Evolutionary conservation across 2,797 vertebrate genomes (phyloP).

Genomic region (Todus mexicanus): DNA sequence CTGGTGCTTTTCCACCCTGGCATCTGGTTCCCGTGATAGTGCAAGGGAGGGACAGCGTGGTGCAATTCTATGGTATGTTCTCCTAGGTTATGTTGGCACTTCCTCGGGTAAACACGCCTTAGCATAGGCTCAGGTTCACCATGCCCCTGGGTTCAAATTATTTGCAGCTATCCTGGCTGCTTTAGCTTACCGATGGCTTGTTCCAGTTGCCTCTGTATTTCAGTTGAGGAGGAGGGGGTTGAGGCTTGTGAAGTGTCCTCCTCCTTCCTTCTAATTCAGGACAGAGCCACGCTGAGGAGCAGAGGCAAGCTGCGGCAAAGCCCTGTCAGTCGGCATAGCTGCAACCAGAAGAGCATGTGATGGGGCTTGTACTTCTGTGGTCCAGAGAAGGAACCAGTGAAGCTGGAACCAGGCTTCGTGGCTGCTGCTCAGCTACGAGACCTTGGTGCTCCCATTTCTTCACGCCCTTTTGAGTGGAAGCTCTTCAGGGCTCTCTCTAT

Average conservation of each 20-base stretch:
- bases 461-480: not conserved
- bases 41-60: not conserved
- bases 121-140: not conserved
- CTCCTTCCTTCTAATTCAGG: not conserved
- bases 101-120: not conserved
- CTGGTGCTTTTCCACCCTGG: constrained; percentile 30
- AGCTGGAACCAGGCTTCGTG: not conserved
- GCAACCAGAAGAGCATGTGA: not conserved
- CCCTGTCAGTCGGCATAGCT: not conserved
- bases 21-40: not conserved
- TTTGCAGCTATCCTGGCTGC: not conserved
- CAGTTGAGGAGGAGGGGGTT: not conserved
- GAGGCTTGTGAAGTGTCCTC: not conserved
- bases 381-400: not conserved
- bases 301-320: not conserved
- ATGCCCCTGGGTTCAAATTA: not conserved
- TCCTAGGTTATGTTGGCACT: constrained; percentile 24
- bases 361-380: not conserved
- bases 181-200: not conserved
- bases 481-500: not conserved
- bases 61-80: constrained; percentile 10
- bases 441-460: not conserved
- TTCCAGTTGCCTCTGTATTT: not conserved
- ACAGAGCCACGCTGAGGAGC: not conserved
- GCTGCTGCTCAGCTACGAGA: not conserved